Evolutionary conservation across 2,797 vertebrate species (phyloP), one percentile per base, ranked within the genome.

Genomic region (Helicolenus hilgendorfi): DNA sequence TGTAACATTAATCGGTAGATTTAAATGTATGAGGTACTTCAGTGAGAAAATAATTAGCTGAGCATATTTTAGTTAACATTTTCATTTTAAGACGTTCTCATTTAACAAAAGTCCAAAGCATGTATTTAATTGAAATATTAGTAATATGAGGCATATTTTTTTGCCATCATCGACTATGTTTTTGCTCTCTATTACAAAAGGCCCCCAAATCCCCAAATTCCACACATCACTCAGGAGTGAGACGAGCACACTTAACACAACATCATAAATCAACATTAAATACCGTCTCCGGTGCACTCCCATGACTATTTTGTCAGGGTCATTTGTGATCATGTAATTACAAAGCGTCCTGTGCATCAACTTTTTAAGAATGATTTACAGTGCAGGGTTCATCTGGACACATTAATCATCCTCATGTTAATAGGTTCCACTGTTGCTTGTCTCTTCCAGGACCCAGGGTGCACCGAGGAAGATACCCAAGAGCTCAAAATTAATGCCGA

Each of bases 301-400:
- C 79, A 77, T 90, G 85, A 92, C 89, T 87, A 41, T 84, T 94
- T 80, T 93, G 84, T 86, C 89, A 81, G 87, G 91, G 92, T 92
- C 89, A 77, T 92, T 94, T 93, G 84, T 90, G 92, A 94, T 94
- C 84, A 83, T 92, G 88, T 94, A 94, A 95, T 95, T 94, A 85
- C 84, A 41, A 78, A 27, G 77, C 38, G 38, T 90, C 81, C 77
- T 70, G 81, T 60, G 58, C 87, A 78, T 94, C 92, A 92, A 92
- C 64, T 92, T 93, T 60, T 95, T 93, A 88, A 75, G 84, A 87
- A 91, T 94, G 92, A 95, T 95, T 96, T 96, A 95, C 91, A 94
- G 88, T 85, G 60, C 38, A 56, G 73, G 86, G 94, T 88, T 93
- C 89, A 89, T 83, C 74, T 72, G 89, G 87, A 55, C 88, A 89